These are phyloP conservation scores for Dryocosmus kuriphilus DNA, from an alignment of 2,888 invertebrate species.

Conservation along the genomic window DNA sequence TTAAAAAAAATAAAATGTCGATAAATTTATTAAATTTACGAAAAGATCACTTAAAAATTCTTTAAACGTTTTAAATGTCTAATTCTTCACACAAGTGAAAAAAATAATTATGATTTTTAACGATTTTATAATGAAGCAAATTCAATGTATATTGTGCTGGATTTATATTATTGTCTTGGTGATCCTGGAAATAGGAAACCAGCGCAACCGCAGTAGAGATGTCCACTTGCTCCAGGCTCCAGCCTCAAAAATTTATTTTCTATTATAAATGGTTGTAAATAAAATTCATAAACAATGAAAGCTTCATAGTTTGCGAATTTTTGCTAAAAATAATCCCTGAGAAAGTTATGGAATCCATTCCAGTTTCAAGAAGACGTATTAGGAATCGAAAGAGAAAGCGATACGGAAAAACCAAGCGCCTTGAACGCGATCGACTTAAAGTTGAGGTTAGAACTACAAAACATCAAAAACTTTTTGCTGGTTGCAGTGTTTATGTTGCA, in stretches of 20 bases:
- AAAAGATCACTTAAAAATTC: neutral
- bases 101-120: neutral
- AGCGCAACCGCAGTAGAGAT: neutral
- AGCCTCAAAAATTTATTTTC: neutral
- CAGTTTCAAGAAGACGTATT: constrained; percentile 57
- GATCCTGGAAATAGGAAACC: neutral
- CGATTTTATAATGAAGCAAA: neutral
- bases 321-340: neutral
- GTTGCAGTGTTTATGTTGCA: constrained; percentile 46
- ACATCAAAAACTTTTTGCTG: constrained; percentile 53
- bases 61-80: neutral
- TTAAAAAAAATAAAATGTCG: neutral
- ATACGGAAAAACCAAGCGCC: constrained; percentile 61
- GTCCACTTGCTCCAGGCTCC: too few relatives aligned
- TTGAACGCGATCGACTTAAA: constrained; percentile 55
- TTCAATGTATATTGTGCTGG: neutral
- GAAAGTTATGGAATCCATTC: constrained; percentile 64
- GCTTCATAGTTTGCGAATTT: neutral
- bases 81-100: neutral
- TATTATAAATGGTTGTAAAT: neutral
- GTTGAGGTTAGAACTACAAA: constrained; percentile 69
- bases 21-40: neutral
- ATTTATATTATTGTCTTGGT: neutral
- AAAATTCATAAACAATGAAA: neutral
- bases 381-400: constrained; percentile 64